Evolutionary conservation across 2,888 invertebrate genomes (phyloP).

Genomic region (Stegana nigrithorax): DNA sequence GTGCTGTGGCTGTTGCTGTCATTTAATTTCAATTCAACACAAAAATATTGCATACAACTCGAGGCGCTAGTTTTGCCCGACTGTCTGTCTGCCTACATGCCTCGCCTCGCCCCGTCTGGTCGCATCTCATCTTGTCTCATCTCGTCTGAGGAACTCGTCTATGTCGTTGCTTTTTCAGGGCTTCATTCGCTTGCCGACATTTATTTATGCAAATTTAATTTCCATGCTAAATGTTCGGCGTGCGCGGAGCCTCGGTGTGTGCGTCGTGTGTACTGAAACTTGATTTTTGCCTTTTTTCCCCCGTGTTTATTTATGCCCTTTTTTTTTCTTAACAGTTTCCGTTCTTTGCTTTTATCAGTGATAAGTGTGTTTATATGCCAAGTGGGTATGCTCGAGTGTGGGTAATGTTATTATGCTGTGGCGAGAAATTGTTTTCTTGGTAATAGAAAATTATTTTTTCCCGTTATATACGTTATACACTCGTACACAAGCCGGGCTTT

Average conservation of each 20-base stretch:
- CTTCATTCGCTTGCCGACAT: slow-evolving; percentile 37
- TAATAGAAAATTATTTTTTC: slow-evolving; percentile 9
- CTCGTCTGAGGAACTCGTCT: neutral
- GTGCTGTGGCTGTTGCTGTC: neutral
- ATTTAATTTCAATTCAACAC: neutral
- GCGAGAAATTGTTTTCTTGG: slow-evolving; percentile 12
- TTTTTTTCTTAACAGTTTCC: slow-evolving; percentile 5
- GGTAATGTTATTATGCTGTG: neutral
- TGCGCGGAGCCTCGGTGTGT: neutral
- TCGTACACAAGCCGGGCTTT: neutral
- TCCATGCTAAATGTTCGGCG: slow-evolving; percentile 48
- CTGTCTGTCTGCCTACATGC: too few relatives aligned
- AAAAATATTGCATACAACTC: too few relatives aligned
- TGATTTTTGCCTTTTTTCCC: neutral
- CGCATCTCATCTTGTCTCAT: neutral
- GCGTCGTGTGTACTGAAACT: neutral
- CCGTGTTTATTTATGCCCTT: neutral
- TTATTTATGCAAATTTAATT: slow-evolving; percentile 62
- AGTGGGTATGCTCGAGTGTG: neutral
- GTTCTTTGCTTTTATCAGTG: slow-evolving; percentile 22
- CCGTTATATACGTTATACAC: too few relatives aligned
- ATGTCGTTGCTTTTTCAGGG: neutral
- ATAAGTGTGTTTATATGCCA: slow-evolving; percentile 15
- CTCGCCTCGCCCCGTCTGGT: too few relatives aligned
- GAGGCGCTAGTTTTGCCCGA: too few relatives aligned